Evolutionary conservation across 2,888 invertebrate species (phyloP), one percentile per base, ranked within the genome.

Genomic region (Orthosia gothica): DNA sequence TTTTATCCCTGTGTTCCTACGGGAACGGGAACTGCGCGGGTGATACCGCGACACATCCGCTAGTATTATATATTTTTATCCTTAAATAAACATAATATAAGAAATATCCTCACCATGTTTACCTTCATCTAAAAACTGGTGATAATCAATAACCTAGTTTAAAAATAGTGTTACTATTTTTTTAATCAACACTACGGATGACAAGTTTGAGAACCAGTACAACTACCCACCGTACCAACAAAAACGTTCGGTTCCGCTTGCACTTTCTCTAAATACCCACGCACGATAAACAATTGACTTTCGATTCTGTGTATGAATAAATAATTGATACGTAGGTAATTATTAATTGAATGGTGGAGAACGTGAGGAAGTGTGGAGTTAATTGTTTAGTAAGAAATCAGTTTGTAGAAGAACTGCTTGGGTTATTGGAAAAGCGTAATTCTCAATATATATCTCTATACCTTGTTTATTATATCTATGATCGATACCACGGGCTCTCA

Each of bases 261-360:
- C 64, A 77, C 86, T 83, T 79, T 77, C 84, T 49, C 72, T 52
- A 40, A 54, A 45, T 67, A 79, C 84, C 79, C 85, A 82, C 76
- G 61, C 67, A n/a, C 65, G 26, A 50, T 65, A 16, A 71, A 86
- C 85, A 85, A 85, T 85, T 80, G 78, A 84, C 85, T 85, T 85
- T 85, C 85, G 76, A 84, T 83, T 76, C 63, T 45, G 15, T 49
- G 72, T 74, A 73, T 80, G 86, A 85, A 74, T 81, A 70, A 62
- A 73, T 86, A 72, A 78, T 82, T 76, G 76, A 74, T 82, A 23
- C 61, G 83, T 66, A n/a, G n/a, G n/a, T n/a, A 74, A 79, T 83
- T 79, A 81, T 63, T 78, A 66, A 80, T 74, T 78, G 63, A 40
- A 45, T 45, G 12, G 26, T 49, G 20, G 54, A 68, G 71, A 78